These are phyloP conservation scores for Harlomillsia oculata DNA, from an alignment of 1,140 invertebrate species.

Conservation along the genomic window DNA sequence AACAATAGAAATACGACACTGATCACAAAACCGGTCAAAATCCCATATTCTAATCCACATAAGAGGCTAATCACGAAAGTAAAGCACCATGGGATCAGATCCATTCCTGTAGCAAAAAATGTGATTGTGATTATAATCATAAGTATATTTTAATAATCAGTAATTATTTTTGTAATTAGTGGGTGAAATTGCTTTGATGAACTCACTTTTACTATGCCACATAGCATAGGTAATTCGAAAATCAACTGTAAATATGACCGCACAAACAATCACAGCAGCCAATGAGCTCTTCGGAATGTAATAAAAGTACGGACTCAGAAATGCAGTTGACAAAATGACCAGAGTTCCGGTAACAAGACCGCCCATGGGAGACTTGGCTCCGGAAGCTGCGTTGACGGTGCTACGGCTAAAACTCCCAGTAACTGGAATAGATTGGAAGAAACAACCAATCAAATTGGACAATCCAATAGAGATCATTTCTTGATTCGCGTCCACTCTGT, in stretches of 20 bases:
- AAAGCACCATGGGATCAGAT: constrained; percentile 61
- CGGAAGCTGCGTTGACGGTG: constrained; percentile 87
- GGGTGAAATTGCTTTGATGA: background rate
- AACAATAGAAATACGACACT: constrained; percentile 77
- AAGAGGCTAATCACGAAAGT: constrained; percentile 74
- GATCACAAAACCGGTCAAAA: constrained; percentile 71
- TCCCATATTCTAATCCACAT: constrained; percentile 78
- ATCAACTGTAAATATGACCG: constrained; percentile 39
- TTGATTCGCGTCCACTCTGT: constrained; percentile 62
- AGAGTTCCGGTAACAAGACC: constrained; percentile 49
- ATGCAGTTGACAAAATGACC: constrained; percentile 63
- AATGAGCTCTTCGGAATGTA: constrained; percentile 77
- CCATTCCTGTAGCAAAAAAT: constrained; percentile 52
- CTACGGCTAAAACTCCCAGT: constrained; percentile 84
- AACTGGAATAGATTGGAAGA: constrained; percentile 80
- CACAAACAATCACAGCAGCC: constrained; percentile 49
- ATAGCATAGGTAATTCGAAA: constrained; percentile 36
- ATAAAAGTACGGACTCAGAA: constrained; percentile 76
- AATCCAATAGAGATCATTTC: constrained; percentile 71
- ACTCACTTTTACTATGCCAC: constrained; percentile 34
- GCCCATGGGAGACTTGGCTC: constrained; percentile 69
- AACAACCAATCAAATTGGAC: constrained; percentile 82
- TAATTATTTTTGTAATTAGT: background rate
- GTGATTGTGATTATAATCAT: background rate
- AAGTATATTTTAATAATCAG: background rate